Percentiles rank a stretch among this genome's conserved stretches.
phyloP scores from a whole-genome alignment of 2,888 invertebrate species.

The Pyrgus malvae region DNA sequence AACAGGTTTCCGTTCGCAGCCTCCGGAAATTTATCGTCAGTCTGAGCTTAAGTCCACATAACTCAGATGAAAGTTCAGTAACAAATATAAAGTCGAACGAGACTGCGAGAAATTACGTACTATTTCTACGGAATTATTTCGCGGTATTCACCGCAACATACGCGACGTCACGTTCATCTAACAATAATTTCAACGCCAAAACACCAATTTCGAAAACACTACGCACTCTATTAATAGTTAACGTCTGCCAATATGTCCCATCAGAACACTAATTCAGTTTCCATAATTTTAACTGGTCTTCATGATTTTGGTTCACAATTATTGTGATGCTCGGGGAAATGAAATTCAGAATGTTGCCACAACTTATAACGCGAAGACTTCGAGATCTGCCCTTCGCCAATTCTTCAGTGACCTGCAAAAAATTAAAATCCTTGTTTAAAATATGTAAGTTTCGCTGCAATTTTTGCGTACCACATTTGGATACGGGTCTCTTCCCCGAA shows the following conservation, averaged over 20 bases:
- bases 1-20: conserved; percentile 1
- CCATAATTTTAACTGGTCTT: conserved; percentile 40
- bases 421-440: not conserved
- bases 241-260: conserved; percentile 46
- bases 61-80: conserved; percentile 10
- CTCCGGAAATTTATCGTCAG: conserved; percentile 10
- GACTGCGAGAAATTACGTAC: conserved; percentile 4
- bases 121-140: conserved; percentile 22
- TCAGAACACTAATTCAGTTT: conserved; percentile 44
- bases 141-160: conserved; percentile 27
- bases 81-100: not conserved
- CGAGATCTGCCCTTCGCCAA: not conserved
- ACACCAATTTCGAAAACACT: conserved; percentile 29
- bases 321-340: conserved; percentile 40
- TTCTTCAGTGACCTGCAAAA: conserved; percentile 4
- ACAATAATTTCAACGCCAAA: conserved; percentile 44
- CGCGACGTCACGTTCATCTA: conserved; percentile 52
- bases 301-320: conserved; percentile 35
- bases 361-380: conserved; percentile 27
- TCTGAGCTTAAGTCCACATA: conserved; percentile 3
- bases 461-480: not conserved
- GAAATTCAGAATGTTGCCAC: conserved; percentile 37
- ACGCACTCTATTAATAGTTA: conserved; percentile 44
- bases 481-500: too few relatives aligned
- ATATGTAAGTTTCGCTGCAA: not conserved